Conservation (phyloP, 1,140 invertebrate genomes). For the Myzus persicae region DNA sequence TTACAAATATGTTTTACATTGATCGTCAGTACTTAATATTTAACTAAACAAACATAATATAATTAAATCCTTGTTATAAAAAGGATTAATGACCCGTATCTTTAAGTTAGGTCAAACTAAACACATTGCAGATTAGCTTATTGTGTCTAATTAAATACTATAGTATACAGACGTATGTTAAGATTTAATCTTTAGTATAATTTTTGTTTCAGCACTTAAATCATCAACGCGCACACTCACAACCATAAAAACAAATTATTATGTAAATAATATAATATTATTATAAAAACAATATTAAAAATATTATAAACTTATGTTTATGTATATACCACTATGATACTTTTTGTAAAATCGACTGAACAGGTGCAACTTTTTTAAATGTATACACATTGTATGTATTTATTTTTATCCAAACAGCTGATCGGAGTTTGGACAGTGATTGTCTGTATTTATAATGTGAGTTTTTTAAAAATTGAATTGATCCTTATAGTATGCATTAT, state of each 20-base stretch:
- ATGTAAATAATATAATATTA: neutral
- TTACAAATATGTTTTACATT: neutral
- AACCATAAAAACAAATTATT: neutral
- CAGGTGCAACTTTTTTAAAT: neutral
- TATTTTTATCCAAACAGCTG: neutral
- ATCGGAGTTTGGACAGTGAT: neutral
- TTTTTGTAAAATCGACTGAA: neutral
- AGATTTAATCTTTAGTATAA: too few species aligned
- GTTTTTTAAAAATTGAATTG: neutral
- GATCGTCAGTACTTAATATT: neutral
- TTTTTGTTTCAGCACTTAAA: too few species aligned
- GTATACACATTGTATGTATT: neutral
- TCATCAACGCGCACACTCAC: neutral
- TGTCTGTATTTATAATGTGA: neutral
- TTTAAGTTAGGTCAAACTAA: neutral
- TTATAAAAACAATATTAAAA: neutral
- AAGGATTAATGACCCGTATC: neutral
- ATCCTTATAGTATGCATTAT: neutral
- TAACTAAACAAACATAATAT: neutral
- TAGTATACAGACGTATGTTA: too few species aligned
- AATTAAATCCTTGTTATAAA: neutral
- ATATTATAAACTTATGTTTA: neutral
- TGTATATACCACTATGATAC: neutral
- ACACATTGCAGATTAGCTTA: neutral
- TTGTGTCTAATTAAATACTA: neutral